Evolutionary conservation across 1,140 invertebrate species (phyloP).

Genomic region (Melanaphis sacchari): DNA sequence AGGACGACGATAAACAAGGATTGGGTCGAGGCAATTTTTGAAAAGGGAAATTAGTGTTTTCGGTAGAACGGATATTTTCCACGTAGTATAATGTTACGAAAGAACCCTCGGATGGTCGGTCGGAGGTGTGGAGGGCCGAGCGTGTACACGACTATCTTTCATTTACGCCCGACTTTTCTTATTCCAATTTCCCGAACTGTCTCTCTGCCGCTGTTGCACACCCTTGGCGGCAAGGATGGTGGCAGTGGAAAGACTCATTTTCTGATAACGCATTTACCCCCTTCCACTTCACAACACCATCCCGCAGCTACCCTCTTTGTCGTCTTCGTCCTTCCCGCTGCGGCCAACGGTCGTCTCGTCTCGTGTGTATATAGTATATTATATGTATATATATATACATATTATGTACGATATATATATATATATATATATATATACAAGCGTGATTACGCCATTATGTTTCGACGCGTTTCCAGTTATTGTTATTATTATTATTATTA

Average conservation of each 20-base stretch:
- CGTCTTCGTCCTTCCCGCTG: neutral
- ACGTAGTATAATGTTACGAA: slow-evolving; percentile 41
- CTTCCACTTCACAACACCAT: neutral
- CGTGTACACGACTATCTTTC: slow-evolving; percentile 61
- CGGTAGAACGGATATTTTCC: slow-evolving; percentile 59
- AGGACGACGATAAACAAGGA: slow-evolving; percentile 44
- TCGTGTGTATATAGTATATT: neutral
- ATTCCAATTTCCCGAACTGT: slow-evolving; percentile 62
- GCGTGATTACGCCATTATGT: slow-evolving; percentile 60
- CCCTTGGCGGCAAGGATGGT: neutral
- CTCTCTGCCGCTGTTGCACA: slow-evolving; percentile 21
- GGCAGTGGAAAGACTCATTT: slow-evolving; percentile 59
- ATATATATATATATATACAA: neutral
- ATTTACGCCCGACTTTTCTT: slow-evolving; percentile 62
- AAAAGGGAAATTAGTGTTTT: slow-evolving; percentile 61
- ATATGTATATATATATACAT: neutral
- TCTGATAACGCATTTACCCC: slow-evolving; percentile 39
- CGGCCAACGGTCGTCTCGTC: slow-evolving; percentile 29
- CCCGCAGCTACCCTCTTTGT: neutral
- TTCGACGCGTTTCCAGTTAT: slow-evolving; percentile 59
- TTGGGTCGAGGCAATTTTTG: slow-evolving; percentile 58
- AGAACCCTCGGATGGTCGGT: neutral
- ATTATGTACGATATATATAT: neutral
- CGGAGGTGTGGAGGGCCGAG: neutral
- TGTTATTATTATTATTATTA: slow-evolving; percentile 28